phyloP scores from a whole-genome alignment of 2,113 vertebrate species.

The Scophthalmus maximus region DNA sequence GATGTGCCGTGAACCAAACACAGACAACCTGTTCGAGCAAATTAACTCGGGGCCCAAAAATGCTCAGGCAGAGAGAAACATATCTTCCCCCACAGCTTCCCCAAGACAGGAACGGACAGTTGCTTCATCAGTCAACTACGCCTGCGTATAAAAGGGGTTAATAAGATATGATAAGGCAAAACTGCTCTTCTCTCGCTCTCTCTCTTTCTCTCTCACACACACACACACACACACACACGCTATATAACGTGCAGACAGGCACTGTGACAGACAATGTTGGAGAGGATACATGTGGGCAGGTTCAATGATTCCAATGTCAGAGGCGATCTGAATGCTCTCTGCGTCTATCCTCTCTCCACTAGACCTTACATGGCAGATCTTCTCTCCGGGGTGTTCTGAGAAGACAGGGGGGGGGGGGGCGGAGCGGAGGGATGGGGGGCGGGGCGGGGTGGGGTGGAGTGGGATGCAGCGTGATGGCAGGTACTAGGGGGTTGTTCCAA shows the following conservation, averaged over 20 bases:
- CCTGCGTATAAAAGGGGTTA: constrained; percentile 52
- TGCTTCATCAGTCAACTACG: constrained; percentile 57
- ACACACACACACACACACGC: constrained; percentile 36
- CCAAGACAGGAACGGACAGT: constrained; percentile 50
- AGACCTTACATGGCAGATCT: constrained; percentile 81
- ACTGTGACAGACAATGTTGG: constrained; percentile 73
- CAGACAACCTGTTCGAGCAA: constrained; percentile 15
- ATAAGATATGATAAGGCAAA: constrained; percentile 23
- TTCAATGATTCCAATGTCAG: constrained; percentile 78
- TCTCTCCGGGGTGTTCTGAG: constrained; percentile 74
- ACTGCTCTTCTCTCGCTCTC: not conserved
- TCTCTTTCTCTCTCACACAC: constrained; percentile 11
- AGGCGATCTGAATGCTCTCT: constrained; percentile 69
- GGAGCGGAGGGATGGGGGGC: constrained; percentile 17
- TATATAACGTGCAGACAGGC: constrained; percentile 49
- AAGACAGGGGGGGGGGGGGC: constrained; percentile 65
- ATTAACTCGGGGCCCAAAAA: constrained; percentile 27
- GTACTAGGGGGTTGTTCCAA: constrained; percentile 78
- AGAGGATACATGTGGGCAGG: constrained; percentile 77
- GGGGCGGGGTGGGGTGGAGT: not conserved
- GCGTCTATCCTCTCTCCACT: constrained; percentile 78
- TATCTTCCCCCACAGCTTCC: constrained; percentile 23
- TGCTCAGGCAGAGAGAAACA: constrained; percentile 24
- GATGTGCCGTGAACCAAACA: constrained; percentile 26
- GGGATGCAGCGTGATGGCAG: constrained; percentile 53